Evolutionary conservation across 2,113 vertebrate species (phyloP).

Genomic region (Odocoileus hemionus): DNA sequence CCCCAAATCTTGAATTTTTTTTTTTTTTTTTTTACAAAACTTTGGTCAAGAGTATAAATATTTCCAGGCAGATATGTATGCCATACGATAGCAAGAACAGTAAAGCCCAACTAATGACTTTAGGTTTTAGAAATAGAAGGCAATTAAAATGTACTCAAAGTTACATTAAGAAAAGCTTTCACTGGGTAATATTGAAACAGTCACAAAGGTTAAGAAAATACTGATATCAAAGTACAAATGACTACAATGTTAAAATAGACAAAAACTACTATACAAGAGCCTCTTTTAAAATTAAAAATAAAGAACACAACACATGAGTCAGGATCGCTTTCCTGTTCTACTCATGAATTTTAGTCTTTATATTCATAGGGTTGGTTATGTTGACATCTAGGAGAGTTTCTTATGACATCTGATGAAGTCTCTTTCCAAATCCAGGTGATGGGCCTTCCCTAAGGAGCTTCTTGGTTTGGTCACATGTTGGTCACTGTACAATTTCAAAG

Average conservation of each 20-base stretch:
- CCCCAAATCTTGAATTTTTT: conserved; percentile 72
- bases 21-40: conserved; percentile 80
- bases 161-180: conserved; percentile 86
- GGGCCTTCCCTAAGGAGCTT: conserved; percentile 66
- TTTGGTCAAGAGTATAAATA: conserved; percentile 81
- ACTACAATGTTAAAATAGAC: conserved; percentile 85
- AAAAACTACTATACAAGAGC: conserved; percentile 84
- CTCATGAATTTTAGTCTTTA: conserved; percentile 71
- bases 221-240: conserved; percentile 86
- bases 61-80: conserved; percentile 78
- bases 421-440: conserved; percentile 62
- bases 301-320: conserved; percentile 79
- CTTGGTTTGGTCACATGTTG: conserved; percentile 44
- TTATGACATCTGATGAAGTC: conserved; percentile 55
- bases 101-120: conserved; percentile 82
- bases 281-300: conserved; percentile 81
- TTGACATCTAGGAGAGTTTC: conserved; percentile 48
- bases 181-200: conserved; percentile 82
- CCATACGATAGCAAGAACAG: conserved; percentile 80
- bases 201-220: conserved; percentile 88
- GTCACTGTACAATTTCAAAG: conserved; percentile 95
- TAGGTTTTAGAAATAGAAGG: conserved; percentile 84
- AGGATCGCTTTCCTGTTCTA: conserved; percentile 68
- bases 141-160: conserved; percentile 85
- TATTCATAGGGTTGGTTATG: conserved; percentile 57